Base-by-base conservation (phyloP, 2,888 invertebrate genomes). In the Pollenia griseotomentosa region DNA sequence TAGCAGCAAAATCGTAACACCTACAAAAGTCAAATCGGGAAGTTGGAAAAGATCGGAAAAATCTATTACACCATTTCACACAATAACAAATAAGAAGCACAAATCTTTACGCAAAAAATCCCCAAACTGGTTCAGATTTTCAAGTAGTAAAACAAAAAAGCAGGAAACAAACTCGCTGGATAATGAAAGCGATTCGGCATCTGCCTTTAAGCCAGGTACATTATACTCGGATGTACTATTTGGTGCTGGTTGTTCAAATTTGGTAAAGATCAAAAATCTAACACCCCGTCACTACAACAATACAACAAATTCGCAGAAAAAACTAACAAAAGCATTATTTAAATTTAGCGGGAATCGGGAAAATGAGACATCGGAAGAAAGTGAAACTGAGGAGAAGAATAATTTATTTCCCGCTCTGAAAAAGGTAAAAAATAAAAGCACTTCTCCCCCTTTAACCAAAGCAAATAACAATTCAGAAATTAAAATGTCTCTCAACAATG, bases 11-110 rank as follows among this genome's bases (percentile, higher is more conserved):
- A 53, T 42, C 16, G 42, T 42, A 61, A 63, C 74, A 23, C 82
- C 85, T 33, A 88, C 88, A 14, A 89, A 88, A 81, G 88, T 89
- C 2, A 90, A 89, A 55, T 89, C 90, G 6, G 88, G 82, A 12
- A 89, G 89, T 79, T 89, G 89, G 89, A 90, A 90, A 44, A 85
- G 89, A 46, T 89, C 90, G 19, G 89, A 89, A 16, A 89, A 89
- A 55, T 79, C 88, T 65, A 68, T 84, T 33, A 66, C 82, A 63
- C 78, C 83, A 55, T 83, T 85, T 11, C 89, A 88, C 77, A 33
- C 84, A n/a, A 75, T 86, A n/a, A 4, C 84, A 0, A 86, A 83
- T 48, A 88, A 88, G 42, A 89, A 89, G 55, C 68, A 83, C 33
- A 80, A 89, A 79, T 78, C 85, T 12, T 40, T 87, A 9, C 88